phyloP scores from a whole-genome alignment of 35 echinoderm and acorn worm species.

The Nesometra sesokonis region DNA sequence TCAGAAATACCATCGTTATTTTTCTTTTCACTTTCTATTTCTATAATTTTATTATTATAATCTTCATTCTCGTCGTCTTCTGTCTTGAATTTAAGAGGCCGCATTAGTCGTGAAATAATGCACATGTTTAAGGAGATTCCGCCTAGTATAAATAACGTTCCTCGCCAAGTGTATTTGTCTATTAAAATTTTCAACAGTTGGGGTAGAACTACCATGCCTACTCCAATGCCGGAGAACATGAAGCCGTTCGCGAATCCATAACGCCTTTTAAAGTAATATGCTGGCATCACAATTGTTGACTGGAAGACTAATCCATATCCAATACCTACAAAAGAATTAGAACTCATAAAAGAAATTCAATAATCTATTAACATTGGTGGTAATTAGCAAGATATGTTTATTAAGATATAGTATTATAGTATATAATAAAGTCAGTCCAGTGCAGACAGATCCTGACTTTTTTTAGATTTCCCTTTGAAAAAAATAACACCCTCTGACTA shows the following conservation, averaged over 20 bases:
- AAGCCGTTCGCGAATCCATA: conserved; percentile 45
- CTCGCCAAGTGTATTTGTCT: conserved; percentile 40
- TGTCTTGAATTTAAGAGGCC: conserved; percentile 3
- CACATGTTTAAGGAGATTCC: neutral
- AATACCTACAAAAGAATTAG: conserved; percentile 11
- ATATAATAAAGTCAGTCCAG: too few relatives aligned
- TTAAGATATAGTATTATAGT: too few relatives aligned
- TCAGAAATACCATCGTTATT: neutral
- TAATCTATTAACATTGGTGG: too few relatives aligned
- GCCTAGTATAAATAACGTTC: conserved; percentile 31
- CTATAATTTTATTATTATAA: conserved; percentile 5
- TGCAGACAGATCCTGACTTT: too few relatives aligned
- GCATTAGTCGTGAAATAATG: neutral
- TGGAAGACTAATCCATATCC: conserved; percentile 30
- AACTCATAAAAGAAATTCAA: neutral
- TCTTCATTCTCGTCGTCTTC: conserved; percentile 1
- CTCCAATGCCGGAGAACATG: conserved; percentile 38
- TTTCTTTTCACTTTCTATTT: neutral
- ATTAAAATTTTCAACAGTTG: conserved; percentile 20
- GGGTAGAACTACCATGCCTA: conserved; percentile 37
- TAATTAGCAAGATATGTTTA: too few relatives aligned
- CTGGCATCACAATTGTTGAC: conserved; percentile 25
- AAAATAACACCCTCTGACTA: too few relatives aligned
- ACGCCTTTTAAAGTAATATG: conserved; percentile 33
- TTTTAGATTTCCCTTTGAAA: too few relatives aligned